Base-by-base conservation (phyloP, 2,113 vertebrate species). In the Urocynchramus pylzowi region DNA sequence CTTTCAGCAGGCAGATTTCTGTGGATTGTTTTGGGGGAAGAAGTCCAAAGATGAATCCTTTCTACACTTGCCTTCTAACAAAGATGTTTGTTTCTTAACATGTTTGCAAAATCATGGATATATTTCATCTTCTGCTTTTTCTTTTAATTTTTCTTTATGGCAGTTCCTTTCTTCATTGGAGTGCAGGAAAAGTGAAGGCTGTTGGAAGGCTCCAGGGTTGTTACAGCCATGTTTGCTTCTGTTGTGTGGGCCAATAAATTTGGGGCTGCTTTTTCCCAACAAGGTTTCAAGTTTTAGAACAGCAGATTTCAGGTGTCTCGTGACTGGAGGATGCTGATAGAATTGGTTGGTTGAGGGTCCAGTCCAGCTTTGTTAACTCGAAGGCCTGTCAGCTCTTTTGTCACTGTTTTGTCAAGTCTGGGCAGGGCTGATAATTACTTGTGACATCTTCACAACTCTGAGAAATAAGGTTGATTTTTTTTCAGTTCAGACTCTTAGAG, bases 1-100 rank as follows among this genome's bases (percentile, higher is more conserved):
- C 84, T 91, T 92, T 96, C 94, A 95, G 88, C 94, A 96, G 87
- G 90, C 95, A 94, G 87, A 97, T 96, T 96, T 95, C 92, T 96
- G 90, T n/a, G 83, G 96, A 90, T 85, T 87, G 65, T 41, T 92
- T 63, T 9, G 4, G 33, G 39, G 39, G 37, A 63, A 60, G 13
- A 67, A 65, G 69, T 92, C 69, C 16, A 31, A 89, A 93, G 84
- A 95, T 54, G 75, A 96, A 87, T 91, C 85, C 45, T 81, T 84
- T 79, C 73, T 95, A 35, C 52, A 54, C 79, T 49, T 11, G 4
- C 26, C 50, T 49, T 71, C 54, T 61, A 64, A 50, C 41, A 57
- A 61, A 90, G 60, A 49, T 94, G 16, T 75, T 93, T 86, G 42
- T 90, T 86, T 84, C 80, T 77, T 45, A 56, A 68, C 63, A 74